phyloP scores from a whole-genome alignment of 1,140 invertebrate genomes.

The Octopus sinensis region DNA sequence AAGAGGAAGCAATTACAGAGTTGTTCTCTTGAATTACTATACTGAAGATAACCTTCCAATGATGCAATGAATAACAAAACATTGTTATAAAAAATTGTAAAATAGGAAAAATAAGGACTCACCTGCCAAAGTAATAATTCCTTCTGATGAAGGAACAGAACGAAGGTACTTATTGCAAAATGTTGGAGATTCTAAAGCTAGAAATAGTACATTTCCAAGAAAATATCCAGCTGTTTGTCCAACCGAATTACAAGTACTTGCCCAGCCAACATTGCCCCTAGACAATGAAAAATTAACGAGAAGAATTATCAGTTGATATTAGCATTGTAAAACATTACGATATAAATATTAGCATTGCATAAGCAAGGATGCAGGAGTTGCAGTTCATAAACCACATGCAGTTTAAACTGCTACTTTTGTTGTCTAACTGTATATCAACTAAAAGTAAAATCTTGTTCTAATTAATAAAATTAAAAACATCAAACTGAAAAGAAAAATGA shows the following conservation, averaged over 20 bases:
- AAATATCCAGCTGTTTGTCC: conserved; percentile 98
- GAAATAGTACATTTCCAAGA: conserved; percentile 93
- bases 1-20: too few relatives aligned
- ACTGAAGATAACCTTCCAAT: too few relatives aligned
- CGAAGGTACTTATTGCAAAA: conserved; percentile 94
- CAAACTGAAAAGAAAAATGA: too few relatives aligned
- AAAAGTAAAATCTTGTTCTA: too few relatives aligned
- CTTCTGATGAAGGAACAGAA: conserved; percentile 66
- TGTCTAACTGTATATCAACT: too few relatives aligned
- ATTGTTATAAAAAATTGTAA: too few relatives aligned
- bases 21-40: too few relatives aligned
- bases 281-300: conserved; percentile 38
- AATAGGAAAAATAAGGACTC: not conserved
- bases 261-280: conserved; percentile 92
- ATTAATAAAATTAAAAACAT: too few relatives aligned
- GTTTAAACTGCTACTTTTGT: not conserved
- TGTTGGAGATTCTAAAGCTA: conserved; percentile 92
- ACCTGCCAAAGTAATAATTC: conserved; percentile 84
- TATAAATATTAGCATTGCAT: too few relatives aligned
- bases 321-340: too few relatives aligned
- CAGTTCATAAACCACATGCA: not conserved
- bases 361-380: not conserved
- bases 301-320: too few relatives aligned
- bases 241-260: conserved; percentile 96
- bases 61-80: too few relatives aligned